A percentile compares a stretch with the other conserved stretches of the same genome.
Evolutionary conservation across 2,113 vertebrate genomes (phyloP).

Genomic region (Erythrolamprus reginae): DNA sequence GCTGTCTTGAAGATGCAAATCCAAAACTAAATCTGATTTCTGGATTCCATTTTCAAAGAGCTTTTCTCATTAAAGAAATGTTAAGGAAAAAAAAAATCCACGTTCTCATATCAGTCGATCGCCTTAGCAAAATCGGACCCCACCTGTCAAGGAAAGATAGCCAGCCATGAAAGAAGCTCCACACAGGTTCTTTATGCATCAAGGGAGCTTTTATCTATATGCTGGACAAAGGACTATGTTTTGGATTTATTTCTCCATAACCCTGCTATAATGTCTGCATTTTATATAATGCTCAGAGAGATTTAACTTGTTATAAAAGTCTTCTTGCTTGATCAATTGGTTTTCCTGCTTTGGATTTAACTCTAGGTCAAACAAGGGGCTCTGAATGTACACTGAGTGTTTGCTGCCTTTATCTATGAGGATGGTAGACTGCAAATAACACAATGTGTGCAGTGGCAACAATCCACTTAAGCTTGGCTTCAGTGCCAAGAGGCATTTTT

Average conservation of each 20-base stretch:
- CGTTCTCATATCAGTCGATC: constrained; percentile 6
- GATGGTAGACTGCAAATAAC: background rate
- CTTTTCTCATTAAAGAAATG: constrained; percentile 25
- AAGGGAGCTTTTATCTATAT: constrained; percentile 19
- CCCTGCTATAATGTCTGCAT: constrained; percentile 10
- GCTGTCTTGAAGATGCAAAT: constrained; percentile 1
- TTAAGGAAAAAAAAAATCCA: constrained; percentile 8
- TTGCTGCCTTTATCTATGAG: background rate
- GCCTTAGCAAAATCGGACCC: constrained; percentile 6
- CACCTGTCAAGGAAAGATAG: constrained; percentile 21
- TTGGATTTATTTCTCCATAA: constrained; percentile 18
- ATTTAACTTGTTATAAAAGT: constrained; percentile 20
- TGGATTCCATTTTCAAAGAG: constrained; percentile 23
- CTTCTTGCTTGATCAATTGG: constrained; percentile 7
- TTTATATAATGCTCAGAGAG: constrained; percentile 7
- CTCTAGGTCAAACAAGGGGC: constrained; percentile 1
- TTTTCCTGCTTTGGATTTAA: constrained; percentile 8
- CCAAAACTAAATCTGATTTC: constrained; percentile 1
- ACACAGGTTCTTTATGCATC: background rate
- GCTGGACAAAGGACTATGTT: constrained; percentile 9
- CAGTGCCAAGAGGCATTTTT: background rate
- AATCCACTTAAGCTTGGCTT: background rate
- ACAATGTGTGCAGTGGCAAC: background rate
- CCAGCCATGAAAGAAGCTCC: constrained; percentile 11
- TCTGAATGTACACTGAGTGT: background rate